Base-by-base conservation (phyloP, 2,888 invertebrate genomes). In the Clostera curtula region DNA sequence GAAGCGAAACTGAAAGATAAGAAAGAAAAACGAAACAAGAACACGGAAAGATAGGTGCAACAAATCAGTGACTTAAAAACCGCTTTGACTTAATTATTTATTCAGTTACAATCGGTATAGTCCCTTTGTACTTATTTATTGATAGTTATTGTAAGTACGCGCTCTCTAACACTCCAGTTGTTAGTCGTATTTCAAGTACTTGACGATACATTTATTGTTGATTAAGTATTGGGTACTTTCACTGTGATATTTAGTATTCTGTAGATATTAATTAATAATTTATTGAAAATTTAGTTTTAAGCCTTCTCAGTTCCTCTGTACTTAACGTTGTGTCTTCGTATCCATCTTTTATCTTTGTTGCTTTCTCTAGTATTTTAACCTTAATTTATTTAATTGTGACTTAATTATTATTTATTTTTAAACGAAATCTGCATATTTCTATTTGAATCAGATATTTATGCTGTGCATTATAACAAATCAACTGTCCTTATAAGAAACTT, bases 181-280 rank as follows among this genome's bases (percentile, higher is more conserved):
- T 61, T 56, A 43, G 53, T 49, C 57, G 34, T 51, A 36, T 58
- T 61, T 62, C 46, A 67, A 64, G 59, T 69, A 58, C 62, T 74
- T 71, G 75, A 77, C 76, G 76, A 74, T 65, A 74, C 74, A 65
- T 66, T 59, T 58, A 61, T 66, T 71, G 74, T 77, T 74, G 67
- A 73, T 67, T 73, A 80, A 79, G 76, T 73, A 74, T 74, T 83
- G 84, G 84, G 84, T 84, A 83, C 74, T 72, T 71, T 69, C 74
- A 75, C 84, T 84, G 84, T 84, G 84, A 84, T 84, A 84, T 83
- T 77, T 74, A 80, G 77, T 79, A 79, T 79, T 79, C 70, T 74
- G 55, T 77, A 76, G 69, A 69, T 73, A 64, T 52, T 68, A 63
- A 67, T 66, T 56, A 60, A 69, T 82, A 77, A 82, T 82, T 83